A percentile compares a stretch with the other conserved stretches of the same genome.
Conservation (phyloP, 2,113 vertebrate genomes). For the Pantherophis guttatus region DNA sequence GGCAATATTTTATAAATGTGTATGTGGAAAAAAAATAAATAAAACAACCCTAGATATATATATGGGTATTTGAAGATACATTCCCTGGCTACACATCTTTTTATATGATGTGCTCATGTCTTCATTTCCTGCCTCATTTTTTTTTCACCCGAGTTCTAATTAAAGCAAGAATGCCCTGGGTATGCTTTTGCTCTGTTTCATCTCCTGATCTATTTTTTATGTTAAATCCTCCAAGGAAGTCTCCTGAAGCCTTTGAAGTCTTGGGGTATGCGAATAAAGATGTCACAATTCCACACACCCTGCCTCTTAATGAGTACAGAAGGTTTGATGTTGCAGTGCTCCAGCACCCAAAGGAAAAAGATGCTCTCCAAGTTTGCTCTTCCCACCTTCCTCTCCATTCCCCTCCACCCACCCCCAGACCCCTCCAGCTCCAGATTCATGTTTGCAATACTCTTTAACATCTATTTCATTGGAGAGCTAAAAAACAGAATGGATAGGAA, state of each 20-base stretch:
- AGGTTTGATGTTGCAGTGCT: conserved; percentile 72
- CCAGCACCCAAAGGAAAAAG: conserved; percentile 64
- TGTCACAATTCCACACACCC: conserved; percentile 71
- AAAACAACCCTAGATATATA: neutral
- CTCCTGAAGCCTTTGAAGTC: conserved; percentile 80
- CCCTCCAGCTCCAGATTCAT: conserved; percentile 5
- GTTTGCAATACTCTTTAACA: conserved; percentile 14
- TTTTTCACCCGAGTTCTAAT: conserved; percentile 66
- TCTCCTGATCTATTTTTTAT: conserved; percentile 62
- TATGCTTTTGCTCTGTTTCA: conserved; percentile 64
- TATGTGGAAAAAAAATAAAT: neutral
- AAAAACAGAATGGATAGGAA: conserved; percentile 35
- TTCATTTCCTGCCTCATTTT: conserved; percentile 21
- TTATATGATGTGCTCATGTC: conserved; percentile 9
- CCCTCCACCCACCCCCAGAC: neutral
- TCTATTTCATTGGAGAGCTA: conserved; percentile 25
- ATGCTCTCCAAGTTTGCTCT: conserved; percentile 40
- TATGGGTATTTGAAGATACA: neutral
- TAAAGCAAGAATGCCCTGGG: conserved; percentile 61
- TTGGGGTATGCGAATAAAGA: conserved; percentile 73
- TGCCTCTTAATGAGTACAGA: conserved; percentile 75
- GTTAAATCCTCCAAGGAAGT: conserved; percentile 76
- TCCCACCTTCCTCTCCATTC: neutral
- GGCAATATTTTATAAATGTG: conserved; percentile 42
- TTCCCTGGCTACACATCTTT: neutral